These are phyloP conservation scores for Perithous albicinctus DNA, from an alignment of 2,888 invertebrate species.

Conservation along the genomic window DNA sequence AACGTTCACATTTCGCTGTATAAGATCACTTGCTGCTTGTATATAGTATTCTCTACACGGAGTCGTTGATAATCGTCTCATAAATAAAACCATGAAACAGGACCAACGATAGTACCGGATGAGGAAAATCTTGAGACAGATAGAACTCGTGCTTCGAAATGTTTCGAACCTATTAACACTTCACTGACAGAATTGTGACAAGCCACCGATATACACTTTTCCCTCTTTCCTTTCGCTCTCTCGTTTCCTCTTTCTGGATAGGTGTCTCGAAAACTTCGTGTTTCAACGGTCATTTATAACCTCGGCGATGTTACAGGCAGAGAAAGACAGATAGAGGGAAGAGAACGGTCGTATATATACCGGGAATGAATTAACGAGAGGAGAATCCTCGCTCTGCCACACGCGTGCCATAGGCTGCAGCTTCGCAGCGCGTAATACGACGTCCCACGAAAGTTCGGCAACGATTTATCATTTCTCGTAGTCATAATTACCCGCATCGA, in stretches of 20 bases:
- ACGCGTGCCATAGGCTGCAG: slow-evolving; percentile 60
- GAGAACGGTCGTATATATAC: slow-evolving; percentile 35
- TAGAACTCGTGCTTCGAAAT: slow-evolving; percentile 58
- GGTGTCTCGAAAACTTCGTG: slow-evolving; percentile 76
- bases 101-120: slow-evolving; percentile 32
- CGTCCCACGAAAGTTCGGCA: slow-evolving; percentile 77
- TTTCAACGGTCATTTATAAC: slow-evolving; percentile 79
- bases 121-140: slow-evolving; percentile 42
- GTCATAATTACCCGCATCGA: slow-evolving; percentile 75
- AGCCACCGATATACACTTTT: slow-evolving; percentile 25
- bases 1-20: no score
- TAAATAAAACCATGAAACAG: slow-evolving; percentile 16
- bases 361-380: slow-evolving; percentile 68
- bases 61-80: slow-evolving; percentile 1
- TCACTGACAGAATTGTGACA: slow-evolving; percentile 37
- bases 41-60: background rate
- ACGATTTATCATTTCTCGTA: slow-evolving; percentile 78
- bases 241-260: slow-evolving; percentile 42
- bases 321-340: slow-evolving; percentile 38
- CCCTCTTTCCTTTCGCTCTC: slow-evolving; percentile 51
- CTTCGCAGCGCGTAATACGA: slow-evolving; percentile 60
- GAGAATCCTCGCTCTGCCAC: slow-evolving; percentile 62
- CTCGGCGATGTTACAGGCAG: slow-evolving; percentile 45
- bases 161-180: slow-evolving; percentile 56
- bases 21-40: slow-evolving; percentile 40